Percentiles rank a stretch among this genome's conserved stretches.
phyloP scores from a whole-genome alignment of 2,797 vertebrate species.

The Mycteria americana region DNA sequence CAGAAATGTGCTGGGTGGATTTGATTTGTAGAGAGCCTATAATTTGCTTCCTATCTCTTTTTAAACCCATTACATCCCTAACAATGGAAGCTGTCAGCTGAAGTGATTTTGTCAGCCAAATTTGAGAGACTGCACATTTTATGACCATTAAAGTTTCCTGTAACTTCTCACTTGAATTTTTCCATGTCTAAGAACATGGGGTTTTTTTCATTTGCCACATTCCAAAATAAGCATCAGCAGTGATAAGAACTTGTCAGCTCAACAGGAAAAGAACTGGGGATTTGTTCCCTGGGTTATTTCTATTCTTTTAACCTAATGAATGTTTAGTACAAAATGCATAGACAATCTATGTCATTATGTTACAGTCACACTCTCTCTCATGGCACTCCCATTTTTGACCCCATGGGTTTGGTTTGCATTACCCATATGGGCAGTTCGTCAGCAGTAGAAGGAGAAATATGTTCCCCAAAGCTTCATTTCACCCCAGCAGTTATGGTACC shows the following conservation, averaged over 20 bases:
- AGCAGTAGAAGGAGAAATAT: not conserved
- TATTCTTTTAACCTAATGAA: not conserved
- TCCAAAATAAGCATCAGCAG: constrained; percentile 12
- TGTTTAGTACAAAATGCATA: not conserved
- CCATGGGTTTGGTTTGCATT: not conserved
- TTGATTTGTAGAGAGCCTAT: constrained; percentile 34
- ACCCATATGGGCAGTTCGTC: not conserved
- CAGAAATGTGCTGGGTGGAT: not conserved
- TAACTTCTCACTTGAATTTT: constrained; percentile 23
- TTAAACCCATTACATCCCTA: constrained; percentile 16
- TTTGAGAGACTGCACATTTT: constrained; percentile 24
- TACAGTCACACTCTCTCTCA: not conserved
- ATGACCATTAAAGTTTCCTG: constrained; percentile 35
- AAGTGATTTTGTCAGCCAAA: constrained; percentile 45
- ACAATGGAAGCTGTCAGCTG: constrained; percentile 39
- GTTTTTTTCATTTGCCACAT: not conserved
- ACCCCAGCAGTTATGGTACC: accelerated
- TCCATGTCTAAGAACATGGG: not conserved
- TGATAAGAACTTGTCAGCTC: constrained; percentile 6
- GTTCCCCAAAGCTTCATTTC: not conserved
- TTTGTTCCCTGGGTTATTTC: not conserved
- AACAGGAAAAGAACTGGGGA: not conserved
- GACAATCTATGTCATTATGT: not conserved
- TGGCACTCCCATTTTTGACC: not conserved
- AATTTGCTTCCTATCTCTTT: constrained; percentile 41